phyloP scores from a whole-genome alignment of 2,888 invertebrate species.

The Tridacna gigas region DNA sequence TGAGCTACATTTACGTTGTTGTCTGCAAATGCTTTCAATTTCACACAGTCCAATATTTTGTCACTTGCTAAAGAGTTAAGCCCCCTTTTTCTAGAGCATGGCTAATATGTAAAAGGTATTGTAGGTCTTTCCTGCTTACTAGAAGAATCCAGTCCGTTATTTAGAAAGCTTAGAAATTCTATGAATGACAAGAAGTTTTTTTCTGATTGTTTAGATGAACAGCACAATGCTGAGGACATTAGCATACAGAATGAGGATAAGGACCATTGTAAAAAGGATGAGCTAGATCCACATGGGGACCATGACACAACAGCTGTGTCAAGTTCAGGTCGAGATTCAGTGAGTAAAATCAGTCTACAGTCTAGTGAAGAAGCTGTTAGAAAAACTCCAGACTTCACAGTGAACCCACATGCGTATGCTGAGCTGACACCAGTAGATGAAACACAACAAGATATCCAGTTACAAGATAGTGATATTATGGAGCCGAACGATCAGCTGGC shows the following conservation, averaged over 20 bases:
- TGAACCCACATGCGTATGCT: neutral
- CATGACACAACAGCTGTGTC: neutral
- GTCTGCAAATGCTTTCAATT: no score
- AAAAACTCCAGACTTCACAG: conserved; percentile 4
- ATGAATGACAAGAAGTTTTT: no score
- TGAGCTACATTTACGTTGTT: no score
- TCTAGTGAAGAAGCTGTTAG: neutral
- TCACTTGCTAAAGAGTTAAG: no score
- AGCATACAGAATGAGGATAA: neutral
- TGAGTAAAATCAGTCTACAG: neutral
- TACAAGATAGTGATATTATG: neutral
- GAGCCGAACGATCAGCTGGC: neutral
- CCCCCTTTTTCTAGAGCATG: no score
- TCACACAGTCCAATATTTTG: no score
- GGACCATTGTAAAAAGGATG: neutral
- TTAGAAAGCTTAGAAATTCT: no score
- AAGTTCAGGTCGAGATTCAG: neutral
- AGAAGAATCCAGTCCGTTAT: no score
- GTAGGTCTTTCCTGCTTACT: no score
- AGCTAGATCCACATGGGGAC: neutral
- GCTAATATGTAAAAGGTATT: no score
- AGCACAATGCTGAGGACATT: no score
- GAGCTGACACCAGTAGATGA: neutral
- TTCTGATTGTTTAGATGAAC: no score
- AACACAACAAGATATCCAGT: neutral